Base-by-base conservation (phyloP, 2,888 invertebrate species). In the Mesorhabditis sp. region DNA sequence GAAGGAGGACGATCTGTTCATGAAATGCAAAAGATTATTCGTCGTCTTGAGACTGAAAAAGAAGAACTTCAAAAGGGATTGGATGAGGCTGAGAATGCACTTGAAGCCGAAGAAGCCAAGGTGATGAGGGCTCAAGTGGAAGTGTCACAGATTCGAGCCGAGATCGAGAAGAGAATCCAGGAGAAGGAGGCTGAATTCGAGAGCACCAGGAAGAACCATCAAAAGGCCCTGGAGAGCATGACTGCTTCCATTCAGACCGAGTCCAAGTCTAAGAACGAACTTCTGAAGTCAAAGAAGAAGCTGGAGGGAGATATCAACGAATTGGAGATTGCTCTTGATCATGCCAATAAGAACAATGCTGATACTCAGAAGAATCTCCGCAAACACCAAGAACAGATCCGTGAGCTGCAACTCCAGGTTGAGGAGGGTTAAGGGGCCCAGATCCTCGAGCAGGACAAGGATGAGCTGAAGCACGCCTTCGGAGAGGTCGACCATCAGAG, bases 121-220 rank as follows among this genome's bases (percentile, higher is more conserved):
- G 79, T 83, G 73, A 91, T 95, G 85, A 93, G 96, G 86, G 92
- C 93, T 87, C 96, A 97, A 89, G 91, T 98, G 84, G 98, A 98
- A 89, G 91, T 98, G 87, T 94, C 95, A 84, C 95, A 95, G 89
- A 95, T 98, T 86, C 92, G 97, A 87, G 94, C 95, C 89, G 97
- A 83, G 74, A 97, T 98, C 88, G 82, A 83, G 90, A 92, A 96
- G 87, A 92, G 97, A 87, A 94, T 98, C 89, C 95, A 95, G 88
- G 98, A 98, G 91, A 98, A 98, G 90, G 98, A 98, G 87, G 98
- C 98, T 86, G 98, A 98, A 89, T 98, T 98, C 91, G 97, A 98
- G 88, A 97, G 96, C 90, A 83, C 83, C 69, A 92, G 97, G 89
- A 97, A 96, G 91, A 97, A 97, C 89, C 97, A 98, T 91, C 96